Base-by-base conservation (phyloP, 2,797 vertebrate species). In the Protosalanx chinensis region DNA sequence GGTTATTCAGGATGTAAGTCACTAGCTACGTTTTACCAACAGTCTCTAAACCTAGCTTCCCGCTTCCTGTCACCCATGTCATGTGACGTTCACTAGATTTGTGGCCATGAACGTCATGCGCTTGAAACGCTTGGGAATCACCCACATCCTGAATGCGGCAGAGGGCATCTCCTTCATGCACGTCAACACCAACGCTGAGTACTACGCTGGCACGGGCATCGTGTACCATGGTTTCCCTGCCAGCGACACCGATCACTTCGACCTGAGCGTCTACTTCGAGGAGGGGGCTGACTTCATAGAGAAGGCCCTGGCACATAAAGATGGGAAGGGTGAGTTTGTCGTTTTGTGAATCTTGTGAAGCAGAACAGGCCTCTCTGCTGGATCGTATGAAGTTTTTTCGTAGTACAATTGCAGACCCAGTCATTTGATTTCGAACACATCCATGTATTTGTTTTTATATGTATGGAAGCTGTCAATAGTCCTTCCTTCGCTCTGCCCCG, bases 101-200 rank as follows among this genome's bases (percentile, higher is more conserved):
- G 91, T 94, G 78, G 97, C 95, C 12, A 95, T 90, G 73, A 93
- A 96, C 64, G 89, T 92, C 46, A 80, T 77, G 79, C 93, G 85
- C 74, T 85, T 99, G 76, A 93, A 94, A 85, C 93, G 84, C 1
- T 86, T 96, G 80, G 94, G 95, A 65, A 91, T 98, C 86, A 98
- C 95, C 4, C 97, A 99, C 10, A 81, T 99, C 81, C 91, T 99
- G 81, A 99, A 99, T 0, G 93, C 94, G 0, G 97, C 97, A 0
- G 96, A 99, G 74, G 97, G 97, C 59, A 93, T 93, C 80, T 98
- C 97, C 35, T 93, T 94, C 82, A 98, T 98, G 97, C 97, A 99
- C 0, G 96, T 98, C 78, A 95, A 98, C 88, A 99, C 97, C 46
- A 93, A 81, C 5, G 88, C 93, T 0, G 94, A 91, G 71, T 98